These are phyloP conservation scores for Micronisus gabar DNA, from an alignment of 2,113 vertebrate species.

Conservation along the genomic window DNA sequence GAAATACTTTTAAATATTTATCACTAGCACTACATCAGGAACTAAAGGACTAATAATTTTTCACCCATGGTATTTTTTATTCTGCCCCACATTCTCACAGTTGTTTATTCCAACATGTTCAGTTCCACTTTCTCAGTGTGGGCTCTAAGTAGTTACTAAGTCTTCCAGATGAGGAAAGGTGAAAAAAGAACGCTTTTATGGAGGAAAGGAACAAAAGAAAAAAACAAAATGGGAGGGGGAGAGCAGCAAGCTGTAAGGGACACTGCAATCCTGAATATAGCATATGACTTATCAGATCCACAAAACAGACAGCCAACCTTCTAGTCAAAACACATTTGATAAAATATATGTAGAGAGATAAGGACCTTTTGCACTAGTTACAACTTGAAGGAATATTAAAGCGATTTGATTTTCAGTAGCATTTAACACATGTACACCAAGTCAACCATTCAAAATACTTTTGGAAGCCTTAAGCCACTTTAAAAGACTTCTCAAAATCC, in stretches of 20 bases:
- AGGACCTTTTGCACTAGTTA: neutral
- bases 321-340: neutral
- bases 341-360: neutral
- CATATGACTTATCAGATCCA: neutral
- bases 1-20: neutral
- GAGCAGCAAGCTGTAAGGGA: neutral
- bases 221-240: accelerated
- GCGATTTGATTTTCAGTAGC: neutral
- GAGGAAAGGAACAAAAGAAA: neutral
- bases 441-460: neutral
- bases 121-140: neutral
- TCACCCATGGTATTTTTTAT: neutral
- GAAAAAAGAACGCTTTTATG: neutral
- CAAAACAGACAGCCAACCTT: neutral
- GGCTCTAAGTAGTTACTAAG: neutral
- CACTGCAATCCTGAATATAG: neutral
- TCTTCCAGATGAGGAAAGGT: neutral
- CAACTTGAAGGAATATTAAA: neutral
- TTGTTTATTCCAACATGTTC: neutral
- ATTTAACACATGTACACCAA: neutral
- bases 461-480: neutral
- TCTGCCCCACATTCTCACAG: neutral
- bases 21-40: neutral
- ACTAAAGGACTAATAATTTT: neutral
- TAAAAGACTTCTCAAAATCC: neutral